Conservation (phyloP, 92 coral and sea anemone species). For the Pocillopora meandrina region DNA sequence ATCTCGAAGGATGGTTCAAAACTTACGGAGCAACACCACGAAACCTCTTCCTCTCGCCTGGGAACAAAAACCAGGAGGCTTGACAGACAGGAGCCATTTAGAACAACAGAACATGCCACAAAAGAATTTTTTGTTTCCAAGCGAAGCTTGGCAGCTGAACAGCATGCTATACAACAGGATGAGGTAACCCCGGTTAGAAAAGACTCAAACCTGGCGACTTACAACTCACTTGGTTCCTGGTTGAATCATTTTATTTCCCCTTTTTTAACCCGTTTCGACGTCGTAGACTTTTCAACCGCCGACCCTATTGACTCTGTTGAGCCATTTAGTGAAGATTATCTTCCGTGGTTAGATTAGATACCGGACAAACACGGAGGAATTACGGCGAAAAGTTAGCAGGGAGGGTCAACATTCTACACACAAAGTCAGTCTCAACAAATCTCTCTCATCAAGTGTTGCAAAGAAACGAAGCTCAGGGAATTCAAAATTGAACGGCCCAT, state of each 20-base stretch:
- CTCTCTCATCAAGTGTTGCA: neutral
- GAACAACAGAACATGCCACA: neutral
- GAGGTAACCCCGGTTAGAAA: neutral
- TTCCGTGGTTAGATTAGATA: conserved; percentile 13
- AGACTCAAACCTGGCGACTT: neutral
- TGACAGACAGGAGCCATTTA: neutral
- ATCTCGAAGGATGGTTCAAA: no score
- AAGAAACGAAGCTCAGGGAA: neutral
- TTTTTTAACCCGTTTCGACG: conserved; percentile 1
- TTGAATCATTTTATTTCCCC: neutral
- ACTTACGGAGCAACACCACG: neutral
- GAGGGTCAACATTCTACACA: neutral
- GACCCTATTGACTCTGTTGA: neutral
- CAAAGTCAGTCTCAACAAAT: neutral
- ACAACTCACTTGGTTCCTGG: neutral
- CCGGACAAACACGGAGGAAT: neutral
- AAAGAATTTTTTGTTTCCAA: neutral
- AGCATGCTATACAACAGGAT: neutral
- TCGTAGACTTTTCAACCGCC: neutral
- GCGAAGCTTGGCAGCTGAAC: neutral
- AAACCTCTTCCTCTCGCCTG: neutral
- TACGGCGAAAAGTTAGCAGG: neutral
- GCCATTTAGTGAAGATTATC: conserved; percentile 7
- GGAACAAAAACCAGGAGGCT: neutral
- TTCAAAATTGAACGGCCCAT: neutral